Base-by-base conservation (phyloP, 2,797 vertebrate genomes). In the Scleropages formosus region DNA sequence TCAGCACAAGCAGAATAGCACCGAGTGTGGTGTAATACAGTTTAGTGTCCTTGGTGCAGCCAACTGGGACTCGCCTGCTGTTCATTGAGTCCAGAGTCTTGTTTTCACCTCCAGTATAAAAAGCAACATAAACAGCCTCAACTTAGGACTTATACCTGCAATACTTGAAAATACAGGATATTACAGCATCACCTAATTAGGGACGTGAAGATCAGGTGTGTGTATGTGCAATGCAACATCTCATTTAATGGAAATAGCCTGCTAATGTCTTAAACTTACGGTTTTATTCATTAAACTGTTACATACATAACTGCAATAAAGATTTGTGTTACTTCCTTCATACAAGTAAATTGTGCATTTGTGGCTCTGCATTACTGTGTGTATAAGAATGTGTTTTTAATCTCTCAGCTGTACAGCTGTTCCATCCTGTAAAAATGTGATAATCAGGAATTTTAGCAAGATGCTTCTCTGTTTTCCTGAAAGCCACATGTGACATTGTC, bases 11-110 rank as follows among this genome's bases (percentile, higher is more conserved):
- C 66, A 51, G 24, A 68, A 15, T 20, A 15, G 44, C 49, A 47
- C 44, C 20, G 66, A 15, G 46, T 68, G 66, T 47, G 68, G 49
- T 51, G 39, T 24, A 22, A 20, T 44, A 49, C 6, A 2, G 47
- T 31, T 2, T 6, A 39, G 31, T 20, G 22, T n/a, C 44, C 44
- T 13, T 13, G 20, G 49, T 24, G 66, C 12, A 13, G 66, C 47
- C 47, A 47, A 18, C 9, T 1, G 60, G 62, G 22, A 24, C 60
- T 62, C 20, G n/a, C 26, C 20, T 11, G 11, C 39, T 10, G 47
- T 51, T 68, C 66, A 68, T n/a, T 68, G 66, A 68, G 66, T 26
- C 24, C 66, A 68, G 13, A 6, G 66, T 68, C 49, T 49, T 4
- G 4, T 49, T 67, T 47, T 46, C 65, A 49, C 65, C 44, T 13